Evolutionary conservation across 2,888 invertebrate species (phyloP), one percentile per base, ranked within the genome.

Genomic region (Andrena flavipes): DNA sequence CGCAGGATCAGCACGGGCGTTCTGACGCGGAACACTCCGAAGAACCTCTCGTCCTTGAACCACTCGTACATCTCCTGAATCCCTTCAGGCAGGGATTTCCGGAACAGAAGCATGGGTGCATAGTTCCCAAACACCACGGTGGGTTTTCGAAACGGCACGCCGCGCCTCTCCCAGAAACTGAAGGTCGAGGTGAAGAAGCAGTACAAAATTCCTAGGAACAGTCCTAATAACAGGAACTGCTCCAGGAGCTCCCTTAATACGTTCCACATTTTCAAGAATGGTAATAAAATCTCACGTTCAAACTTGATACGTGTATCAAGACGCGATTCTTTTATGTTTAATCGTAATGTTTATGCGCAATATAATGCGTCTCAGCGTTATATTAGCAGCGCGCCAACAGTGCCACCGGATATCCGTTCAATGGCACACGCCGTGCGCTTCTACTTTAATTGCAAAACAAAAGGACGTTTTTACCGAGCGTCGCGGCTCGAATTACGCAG

Each of bases 11-110:
- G 68, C 5, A 92, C 87, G 5, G 94, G 93, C 10, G 92, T 90
- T 51, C 91, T 88, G 2, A 93, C 91, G 7, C 93, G 90, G 42
- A 88, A 94, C 0, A 89, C 92, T 0, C 94, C 94, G 30, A 93
- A 93, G 68, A 88, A 93, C 13, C 89, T 87, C 49, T 92, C 91
- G 5, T 89, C 83, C 33, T 88, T 85, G 74, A 93, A 93, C 91
- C 92, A 92, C 29, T 93, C 90, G 85, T 93, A 93, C 91, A 93
- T 93, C 10, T 92, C 92, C 26, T 88, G 74, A 7, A 93, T 85
- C 1, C 91, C 91, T 49, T 93, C 92, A 1, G 91, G 89, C 76
- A 91, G 90, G 0, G 93, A 93, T 49, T 90, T 91, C 3, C 88
- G 87, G 76, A 93, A 93, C 0, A 91, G 76, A 10, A 93, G 76